Percentiles rank a stretch among this genome's conserved stretches.
These are phyloP conservation scores for Phenganax stokvisi DNA, from an alignment of 92 coral and sea anemone species.

Conservation along the genomic window DNA sequence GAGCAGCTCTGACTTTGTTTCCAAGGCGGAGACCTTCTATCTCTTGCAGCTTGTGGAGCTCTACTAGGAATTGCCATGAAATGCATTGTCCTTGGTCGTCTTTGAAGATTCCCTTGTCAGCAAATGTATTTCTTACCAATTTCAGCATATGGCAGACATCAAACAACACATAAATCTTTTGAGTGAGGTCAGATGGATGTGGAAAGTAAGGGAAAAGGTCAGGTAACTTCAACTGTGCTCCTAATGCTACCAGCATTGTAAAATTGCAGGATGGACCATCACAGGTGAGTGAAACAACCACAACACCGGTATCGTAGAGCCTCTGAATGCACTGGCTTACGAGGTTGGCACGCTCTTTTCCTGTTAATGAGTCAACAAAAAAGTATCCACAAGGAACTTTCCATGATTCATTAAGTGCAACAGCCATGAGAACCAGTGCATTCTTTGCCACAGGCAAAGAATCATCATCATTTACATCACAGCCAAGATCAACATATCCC, in stretches of 20 bases:
- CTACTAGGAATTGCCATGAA: not conserved
- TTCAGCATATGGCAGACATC: not conserved
- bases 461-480: not conserved
- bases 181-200: not conserved
- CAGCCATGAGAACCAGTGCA: constrained; percentile 7
- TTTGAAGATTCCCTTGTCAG: not conserved
- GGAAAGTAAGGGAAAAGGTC: not conserved
- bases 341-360: not conserved
- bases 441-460: not conserved
- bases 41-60: not conserved
- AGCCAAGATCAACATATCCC: constrained; percentile 5
- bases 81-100: not conserved
- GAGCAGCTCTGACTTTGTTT: not conserved
- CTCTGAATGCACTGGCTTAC: not conserved
- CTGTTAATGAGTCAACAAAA: not conserved
- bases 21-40: not conserved
- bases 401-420: not conserved
- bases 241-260: not conserved
- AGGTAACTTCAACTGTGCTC: not conserved
- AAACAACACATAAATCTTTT: not conserved
- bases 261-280: not conserved
- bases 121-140: constrained; percentile 2
- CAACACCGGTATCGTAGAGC: not conserved
- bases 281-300: not conserved
- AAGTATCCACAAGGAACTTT: not conserved